Percentiles rank a stretch among this genome's conserved stretches.
phyloP scores from a whole-genome alignment of 2,888 invertebrate species.

The Scrobipalpa costella region DNA sequence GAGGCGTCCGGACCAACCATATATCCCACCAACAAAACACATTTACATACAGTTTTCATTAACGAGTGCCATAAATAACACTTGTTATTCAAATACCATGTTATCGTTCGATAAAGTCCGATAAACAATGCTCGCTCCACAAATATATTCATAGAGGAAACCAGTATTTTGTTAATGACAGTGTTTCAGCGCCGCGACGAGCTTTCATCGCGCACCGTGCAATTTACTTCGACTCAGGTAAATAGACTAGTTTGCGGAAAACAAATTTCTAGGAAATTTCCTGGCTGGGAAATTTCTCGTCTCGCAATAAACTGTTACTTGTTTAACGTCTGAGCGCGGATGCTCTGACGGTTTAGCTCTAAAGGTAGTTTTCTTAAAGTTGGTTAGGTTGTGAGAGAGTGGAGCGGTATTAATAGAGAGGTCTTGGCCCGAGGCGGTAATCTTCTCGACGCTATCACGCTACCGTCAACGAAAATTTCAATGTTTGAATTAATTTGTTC shows the following conservation, averaged over 20 bases:
- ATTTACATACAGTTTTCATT: conserved; percentile 59
- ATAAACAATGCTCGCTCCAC: conserved; percentile 44
- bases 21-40: conserved; percentile 45
- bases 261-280: conserved; percentile 61
- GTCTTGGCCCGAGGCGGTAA: conserved; percentile 48
- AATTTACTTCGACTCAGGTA: conserved; percentile 59
- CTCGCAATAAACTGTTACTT: conserved; percentile 65
- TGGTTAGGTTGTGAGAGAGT: conserved; percentile 53
- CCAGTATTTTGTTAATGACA: conserved; percentile 58
- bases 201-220: conserved; percentile 50
- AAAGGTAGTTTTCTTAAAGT: conserved; percentile 63
- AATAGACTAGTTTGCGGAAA: conserved; percentile 59
- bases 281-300: conserved; percentile 51
- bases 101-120: conserved; percentile 42
- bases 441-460: conserved; percentile 40
- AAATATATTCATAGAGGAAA: conserved; percentile 46
- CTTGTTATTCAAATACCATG: conserved; percentile 44
- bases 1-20: conserved; percentile 48
- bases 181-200: conserved; percentile 49
- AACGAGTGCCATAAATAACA: conserved; percentile 47
- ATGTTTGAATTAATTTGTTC: conserved; percentile 32
- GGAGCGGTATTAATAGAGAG: conserved; percentile 55
- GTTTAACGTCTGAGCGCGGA: conserved; percentile 61
- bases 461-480: conserved; percentile 15
- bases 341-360: conserved; percentile 44